Base-by-base conservation (phyloP, 2,113 vertebrate species). In the Psilopogon haemacephalus region DNA sequence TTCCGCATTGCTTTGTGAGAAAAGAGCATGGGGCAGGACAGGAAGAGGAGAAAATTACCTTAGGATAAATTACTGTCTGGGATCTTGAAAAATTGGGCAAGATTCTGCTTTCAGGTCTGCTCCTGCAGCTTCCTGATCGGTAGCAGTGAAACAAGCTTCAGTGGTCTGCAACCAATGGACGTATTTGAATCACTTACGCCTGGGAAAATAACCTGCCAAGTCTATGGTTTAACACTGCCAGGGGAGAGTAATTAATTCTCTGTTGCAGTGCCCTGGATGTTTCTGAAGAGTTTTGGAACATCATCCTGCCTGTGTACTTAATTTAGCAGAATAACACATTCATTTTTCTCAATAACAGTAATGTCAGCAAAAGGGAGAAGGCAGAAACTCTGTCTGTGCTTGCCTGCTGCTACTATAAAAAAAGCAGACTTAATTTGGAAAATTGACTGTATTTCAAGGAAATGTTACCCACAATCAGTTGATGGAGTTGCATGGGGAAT, bases 261-360 rank as follows among this genome's bases (percentile, higher is more conserved):
- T 68, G 27, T 68, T 79, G 32, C 68, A 73, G 75, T 30, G 59
- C 42, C 37, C 48, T 74, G 64, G n/a, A 80, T 71, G 30, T 73
- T 93, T 84, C 82, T 73, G 74, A 32, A 70, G 78, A 44, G 71
- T 87, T 87, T 73, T 28, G 20, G 71, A 93, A 63, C 35, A 93
- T n/a, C 24, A 80, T 87, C 38, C 54, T 84, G 26, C 55, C 74
- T 46, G 3, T 55, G 23, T 76, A 65, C 32, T 83, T 79, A 18
- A 64, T 89, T 80, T 68, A 89, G 68, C 79, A 71, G 58, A 85
- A 35, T 30, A 88, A 74, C n/a, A 63, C 32, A 30, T 42, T 60
- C 18, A 35, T 95, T 88, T 94, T 70, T 79, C 64, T 91, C 65
- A 56, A 32, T 89, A 82, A 64, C 37, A 78, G 44, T 83, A 83